Conservation (phyloP, 2,113 vertebrate species). For the Erythrocebus patas region DNA sequence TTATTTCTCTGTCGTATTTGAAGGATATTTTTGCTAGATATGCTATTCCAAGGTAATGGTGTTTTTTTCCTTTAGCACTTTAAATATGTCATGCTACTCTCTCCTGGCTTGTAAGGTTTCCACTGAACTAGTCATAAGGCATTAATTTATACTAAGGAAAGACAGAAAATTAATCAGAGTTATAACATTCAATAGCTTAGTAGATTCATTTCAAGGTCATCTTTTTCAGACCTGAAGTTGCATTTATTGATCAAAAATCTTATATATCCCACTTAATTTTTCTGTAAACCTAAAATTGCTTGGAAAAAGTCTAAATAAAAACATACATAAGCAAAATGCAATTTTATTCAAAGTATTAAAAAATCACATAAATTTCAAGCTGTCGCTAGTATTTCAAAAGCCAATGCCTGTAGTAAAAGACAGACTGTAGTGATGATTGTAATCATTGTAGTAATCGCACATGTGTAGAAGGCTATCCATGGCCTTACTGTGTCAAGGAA, state of each 20-base stretch:
- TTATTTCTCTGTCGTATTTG: no score
- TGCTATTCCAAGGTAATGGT: no score
- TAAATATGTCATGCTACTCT: no score
- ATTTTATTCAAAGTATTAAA: neutral
- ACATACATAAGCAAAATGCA: neutral
- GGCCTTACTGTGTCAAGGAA: neutral
- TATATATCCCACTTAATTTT: neutral
- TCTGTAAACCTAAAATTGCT: neutral
- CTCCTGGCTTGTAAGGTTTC: no score
- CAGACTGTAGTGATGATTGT: neutral
- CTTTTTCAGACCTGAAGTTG: neutral
- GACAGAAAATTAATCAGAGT: neutral
- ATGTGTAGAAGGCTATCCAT: neutral
- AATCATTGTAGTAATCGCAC: neutral
- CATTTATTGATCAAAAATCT: neutral
- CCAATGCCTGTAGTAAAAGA: neutral
- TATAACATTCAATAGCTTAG: slow-evolving; percentile 10
- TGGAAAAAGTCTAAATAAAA: neutral
- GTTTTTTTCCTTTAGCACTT: no score
- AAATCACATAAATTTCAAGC: neutral
- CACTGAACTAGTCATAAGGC: no score
- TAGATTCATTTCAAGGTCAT: neutral
- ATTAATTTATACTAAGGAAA: neutral
- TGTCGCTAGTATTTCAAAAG: neutral
- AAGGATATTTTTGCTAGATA: no score